Conservation (phyloP, 1,140 invertebrate species). For the Heterodera schachtii region DNA sequence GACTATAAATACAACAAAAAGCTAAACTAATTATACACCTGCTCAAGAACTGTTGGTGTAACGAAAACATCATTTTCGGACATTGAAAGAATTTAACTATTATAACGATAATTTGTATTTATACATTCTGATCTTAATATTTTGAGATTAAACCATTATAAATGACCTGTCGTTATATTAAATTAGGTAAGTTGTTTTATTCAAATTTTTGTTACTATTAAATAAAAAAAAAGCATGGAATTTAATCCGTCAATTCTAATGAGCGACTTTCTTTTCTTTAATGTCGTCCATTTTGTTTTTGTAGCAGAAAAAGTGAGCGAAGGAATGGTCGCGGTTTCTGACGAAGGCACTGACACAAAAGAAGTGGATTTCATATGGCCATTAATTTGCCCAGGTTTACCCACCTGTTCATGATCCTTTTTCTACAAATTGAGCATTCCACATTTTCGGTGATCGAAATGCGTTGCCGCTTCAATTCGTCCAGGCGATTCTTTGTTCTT, state of each 20-base stretch:
- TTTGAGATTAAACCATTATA: too few species aligned
- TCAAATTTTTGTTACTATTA: neutral
- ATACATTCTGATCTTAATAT: too few species aligned
- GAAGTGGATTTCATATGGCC: neutral
- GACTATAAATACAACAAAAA: neutral
- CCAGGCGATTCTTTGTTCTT: conserved; percentile 15
- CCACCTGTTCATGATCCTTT: conserved; percentile 47
- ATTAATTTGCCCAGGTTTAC: neutral
- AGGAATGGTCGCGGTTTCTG: conserved; percentile 26
- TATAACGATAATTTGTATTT: too few species aligned
- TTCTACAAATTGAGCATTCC: conserved; percentile 41
- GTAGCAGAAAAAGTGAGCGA: conserved; percentile 50
- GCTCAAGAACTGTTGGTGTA: neutral
- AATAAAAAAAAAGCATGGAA: neutral
- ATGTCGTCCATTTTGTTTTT: neutral
- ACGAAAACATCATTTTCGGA: neutral
- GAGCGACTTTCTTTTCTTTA: neutral
- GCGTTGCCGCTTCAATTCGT: conserved; percentile 28
- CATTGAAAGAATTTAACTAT: neutral
- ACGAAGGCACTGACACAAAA: conserved; percentile 47
- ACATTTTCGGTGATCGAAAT: conserved; percentile 33
- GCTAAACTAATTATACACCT: neutral
- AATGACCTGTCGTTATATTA: too few species aligned
- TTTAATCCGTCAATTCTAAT: neutral
- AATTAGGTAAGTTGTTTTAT: too few species aligned